A percentile compares a stretch with the other conserved stretches of the same genome.
phyloP scores from a whole-genome alignment of 2,113 vertebrate species.

The Myodes glareolus region DNA sequence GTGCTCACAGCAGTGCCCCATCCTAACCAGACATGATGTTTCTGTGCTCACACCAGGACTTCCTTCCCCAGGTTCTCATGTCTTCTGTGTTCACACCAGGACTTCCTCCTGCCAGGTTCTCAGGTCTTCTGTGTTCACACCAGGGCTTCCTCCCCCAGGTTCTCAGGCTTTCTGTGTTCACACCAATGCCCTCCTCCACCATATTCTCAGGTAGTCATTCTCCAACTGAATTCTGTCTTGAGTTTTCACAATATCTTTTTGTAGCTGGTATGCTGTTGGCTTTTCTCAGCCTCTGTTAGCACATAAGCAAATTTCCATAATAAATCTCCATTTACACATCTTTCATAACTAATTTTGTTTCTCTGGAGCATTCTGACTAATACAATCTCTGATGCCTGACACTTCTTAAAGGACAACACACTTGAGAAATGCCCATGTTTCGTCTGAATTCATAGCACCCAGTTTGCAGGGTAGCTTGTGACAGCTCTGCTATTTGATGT shows the following conservation, averaged over 20 bases:
- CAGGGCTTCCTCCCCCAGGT: no score
- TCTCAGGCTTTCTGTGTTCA: neutral
- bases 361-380: neutral
- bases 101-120: rapidly evolving
- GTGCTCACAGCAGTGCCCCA: neutral
- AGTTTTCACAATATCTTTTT: neutral
- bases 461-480: neutral
- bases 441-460: neutral
- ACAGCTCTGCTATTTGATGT: neutral
- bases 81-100: no score
- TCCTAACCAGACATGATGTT: no score
- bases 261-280: neutral
- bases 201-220: neutral
- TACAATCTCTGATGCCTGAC: neutral
- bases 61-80: rapidly evolving
- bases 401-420: neutral
- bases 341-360: neutral
- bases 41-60: neutral
- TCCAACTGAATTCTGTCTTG: neutral
- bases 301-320: neutral
- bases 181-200: rapidly evolving
- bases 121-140: neutral
- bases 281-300: neutral
- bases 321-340: neutral
- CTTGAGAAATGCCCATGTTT: neutral